Evolutionary conservation across 2,797 vertebrate species (phyloP).

Genomic region (Urosaurus nigricauda): DNA sequence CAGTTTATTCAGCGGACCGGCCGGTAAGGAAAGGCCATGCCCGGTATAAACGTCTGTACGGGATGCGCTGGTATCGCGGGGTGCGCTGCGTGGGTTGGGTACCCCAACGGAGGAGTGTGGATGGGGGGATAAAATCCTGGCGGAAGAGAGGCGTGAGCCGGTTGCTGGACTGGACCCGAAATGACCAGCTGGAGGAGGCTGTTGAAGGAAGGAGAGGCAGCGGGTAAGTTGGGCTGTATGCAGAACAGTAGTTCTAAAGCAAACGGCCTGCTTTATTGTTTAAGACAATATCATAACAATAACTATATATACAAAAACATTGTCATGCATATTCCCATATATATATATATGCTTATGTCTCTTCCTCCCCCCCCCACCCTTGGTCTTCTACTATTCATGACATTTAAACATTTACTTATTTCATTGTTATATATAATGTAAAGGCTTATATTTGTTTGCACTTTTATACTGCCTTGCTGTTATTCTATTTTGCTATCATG

Average conservation of each 20-base stretch:
- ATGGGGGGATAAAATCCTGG: constrained; percentile 91
- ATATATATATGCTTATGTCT: no score
- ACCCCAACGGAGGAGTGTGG: constrained; percentile 90
- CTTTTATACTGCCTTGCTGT: no score
- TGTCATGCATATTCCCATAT: no score
- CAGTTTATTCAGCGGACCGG: constrained; percentile 85
- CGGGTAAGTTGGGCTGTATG: neutral
- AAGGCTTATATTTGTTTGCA: no score
- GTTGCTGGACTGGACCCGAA: constrained; percentile 91
- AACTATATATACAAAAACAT: no score
- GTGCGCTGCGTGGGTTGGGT: constrained; percentile 81
- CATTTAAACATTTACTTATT: no score
- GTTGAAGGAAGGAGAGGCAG: constrained; percentile 65
- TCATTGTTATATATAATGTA: no score
- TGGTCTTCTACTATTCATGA: no score
- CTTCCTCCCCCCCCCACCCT: no score
- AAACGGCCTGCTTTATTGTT: neutral
- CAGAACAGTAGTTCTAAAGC: neutral
- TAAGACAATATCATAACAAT: no score
- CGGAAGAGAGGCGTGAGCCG: constrained; percentile 80
- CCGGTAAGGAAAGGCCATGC: constrained; percentile 90
- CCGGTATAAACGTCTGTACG: constrained; percentile 87
- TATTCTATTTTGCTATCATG: no score
- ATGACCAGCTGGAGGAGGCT: constrained; percentile 98
- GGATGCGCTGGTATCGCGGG: constrained; percentile 80